Conservation (phyloP, 2,113 vertebrate genomes). For the Zingel zingel region DNA sequence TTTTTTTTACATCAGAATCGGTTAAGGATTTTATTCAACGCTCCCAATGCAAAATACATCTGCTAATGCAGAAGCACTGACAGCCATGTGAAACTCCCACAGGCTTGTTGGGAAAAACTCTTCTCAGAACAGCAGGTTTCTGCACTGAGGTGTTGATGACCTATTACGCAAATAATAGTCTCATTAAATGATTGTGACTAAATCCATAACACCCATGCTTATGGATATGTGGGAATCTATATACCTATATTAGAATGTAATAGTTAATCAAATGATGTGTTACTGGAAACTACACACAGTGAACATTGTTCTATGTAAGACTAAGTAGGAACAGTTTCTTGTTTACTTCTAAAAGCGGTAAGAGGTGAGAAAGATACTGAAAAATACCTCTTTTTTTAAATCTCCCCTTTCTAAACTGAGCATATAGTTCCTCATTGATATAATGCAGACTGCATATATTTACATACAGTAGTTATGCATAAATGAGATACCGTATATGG, state of each 20-base stretch:
- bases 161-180: slow-evolving; percentile 43
- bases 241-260: neutral
- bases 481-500: slow-evolving; percentile 34
- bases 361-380: neutral
- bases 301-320: neutral
- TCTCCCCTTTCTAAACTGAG: neutral
- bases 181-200: slow-evolving; percentile 26
- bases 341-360: neutral
- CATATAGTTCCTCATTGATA: neutral
- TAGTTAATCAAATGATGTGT: neutral
- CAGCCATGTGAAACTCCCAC: slow-evolving; percentile 44
- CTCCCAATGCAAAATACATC: slow-evolving; percentile 44
- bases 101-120: slow-evolving; percentile 14
- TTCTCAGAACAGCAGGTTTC: slow-evolving; percentile 45
- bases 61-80: slow-evolving; percentile 47
- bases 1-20: slow-evolving; percentile 58
- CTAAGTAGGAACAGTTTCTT: neutral
- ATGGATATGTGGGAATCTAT: neutral
- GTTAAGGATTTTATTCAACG: slow-evolving; percentile 53
- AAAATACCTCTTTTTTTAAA: neutral
- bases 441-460: slow-evolving; percentile 5
- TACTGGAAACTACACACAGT: neutral
- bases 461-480: slow-evolving; percentile 8
- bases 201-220: slow-evolving; percentile 15
- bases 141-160: slow-evolving; percentile 36